Evolutionary conservation across 2,888 invertebrate species (phyloP), one percentile per base, ranked within the genome.

Genomic region (Taphrorychus bicolor): DNA sequence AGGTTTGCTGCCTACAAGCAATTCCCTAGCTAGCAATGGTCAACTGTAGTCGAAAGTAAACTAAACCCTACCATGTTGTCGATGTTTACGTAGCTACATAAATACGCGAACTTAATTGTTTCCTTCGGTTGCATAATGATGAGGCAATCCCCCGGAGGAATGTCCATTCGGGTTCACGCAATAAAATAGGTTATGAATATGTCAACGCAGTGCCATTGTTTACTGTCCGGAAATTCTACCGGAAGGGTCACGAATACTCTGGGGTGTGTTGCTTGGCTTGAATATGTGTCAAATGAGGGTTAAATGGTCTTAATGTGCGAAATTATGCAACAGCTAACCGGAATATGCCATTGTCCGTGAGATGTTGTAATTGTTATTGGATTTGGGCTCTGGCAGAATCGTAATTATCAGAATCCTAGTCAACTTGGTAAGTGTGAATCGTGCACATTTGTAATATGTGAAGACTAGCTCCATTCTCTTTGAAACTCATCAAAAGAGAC

Each of bases 191-290:
- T 54, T 63, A 70, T 70, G 70, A 66, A 66, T 66, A 66, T 66
- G 66, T 70, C 66, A 70, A 70, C 70, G 70, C 66, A 62, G 23
- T 59, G 32, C 56, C 53, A 67, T 67, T 67, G 67, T 67, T 67
- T 62, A 59, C 48, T 17, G 22, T 22, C 45, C 59, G 62, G 62
- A 62, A 62, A 59, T 62, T 60, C 66, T 61, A 61, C 40, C 24
- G 66, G 66, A 66, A 61, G 66, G 66, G 61, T 19, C 52, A 52
- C 66, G 51, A 56, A 48, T 61, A 61, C 66, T 53, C 62, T 19
- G n/a, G 67, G 59, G 67, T 62, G 57, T 62, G 58, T 66, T 66
- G 61, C 66, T 58, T 49, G 59, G 54, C 59, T 49, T 65, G 61
- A 69, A 69, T 69, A 48, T 48, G 21, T 58, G 23, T 40, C 42